These are phyloP conservation scores for Cinara cedri DNA, from an alignment of 2,888 invertebrate species.

Conservation along the genomic window DNA sequence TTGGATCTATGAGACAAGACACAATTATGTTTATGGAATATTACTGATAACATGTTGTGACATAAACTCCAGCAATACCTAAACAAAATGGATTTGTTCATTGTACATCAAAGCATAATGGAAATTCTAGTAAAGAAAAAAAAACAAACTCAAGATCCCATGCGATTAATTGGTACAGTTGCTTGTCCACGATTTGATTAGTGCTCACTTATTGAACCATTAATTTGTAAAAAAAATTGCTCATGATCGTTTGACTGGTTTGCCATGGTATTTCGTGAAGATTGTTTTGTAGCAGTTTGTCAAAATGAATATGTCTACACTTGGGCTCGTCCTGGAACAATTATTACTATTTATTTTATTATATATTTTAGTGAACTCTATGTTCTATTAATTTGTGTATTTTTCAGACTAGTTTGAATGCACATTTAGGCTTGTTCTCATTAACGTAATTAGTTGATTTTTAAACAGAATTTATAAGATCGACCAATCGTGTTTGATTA, in stretches of 20 bases:
- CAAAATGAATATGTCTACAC: conserved; percentile 98
- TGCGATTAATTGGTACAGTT: conserved; percentile 87
- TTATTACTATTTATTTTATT: conserved; percentile 63
- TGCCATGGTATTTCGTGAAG: conserved; percentile 92
- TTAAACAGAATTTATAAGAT: too few relatives aligned
- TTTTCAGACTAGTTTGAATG: conserved; percentile 58
- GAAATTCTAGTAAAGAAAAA: conserved; percentile 21
- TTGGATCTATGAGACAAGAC: conserved; percentile 97
- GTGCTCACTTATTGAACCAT: conserved; percentile 95
- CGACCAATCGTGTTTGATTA: too few relatives aligned
- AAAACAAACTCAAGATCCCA: conserved; percentile 69
- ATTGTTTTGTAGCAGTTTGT: conserved; percentile 94
- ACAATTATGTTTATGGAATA: conserved; percentile 98
- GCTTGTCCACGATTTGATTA: conserved; percentile 94
- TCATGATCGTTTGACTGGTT: conserved; percentile 93
- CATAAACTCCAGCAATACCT: conserved; percentile 27
- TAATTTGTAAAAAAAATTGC: conserved; percentile 98
- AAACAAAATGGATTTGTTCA: conserved; percentile 34
- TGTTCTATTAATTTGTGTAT: conserved; percentile 7
- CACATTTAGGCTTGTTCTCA: too few relatives aligned
- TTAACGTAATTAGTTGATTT: too few relatives aligned
- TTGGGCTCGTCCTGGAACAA: conserved; percentile 88
- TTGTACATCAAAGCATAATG: conserved; percentile 33
- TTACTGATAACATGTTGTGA: conserved; percentile 88
- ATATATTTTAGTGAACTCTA: background rate